Conservation (phyloP, 2,113 vertebrate species). For the Prietella phreatophila region DNA sequence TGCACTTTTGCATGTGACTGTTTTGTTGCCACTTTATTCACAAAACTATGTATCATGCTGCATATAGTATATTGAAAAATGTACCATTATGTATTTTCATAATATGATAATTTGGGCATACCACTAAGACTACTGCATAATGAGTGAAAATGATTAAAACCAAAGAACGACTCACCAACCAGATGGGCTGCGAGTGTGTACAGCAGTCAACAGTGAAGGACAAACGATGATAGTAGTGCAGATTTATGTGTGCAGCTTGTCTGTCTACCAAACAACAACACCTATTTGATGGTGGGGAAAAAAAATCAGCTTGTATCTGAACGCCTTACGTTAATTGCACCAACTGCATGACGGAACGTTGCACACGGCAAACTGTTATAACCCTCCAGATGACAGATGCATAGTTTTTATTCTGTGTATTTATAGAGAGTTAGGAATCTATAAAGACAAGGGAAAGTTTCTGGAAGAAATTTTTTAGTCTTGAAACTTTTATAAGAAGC, state of each 20-base stretch:
- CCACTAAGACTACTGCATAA: neutral
- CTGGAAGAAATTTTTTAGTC: neutral
- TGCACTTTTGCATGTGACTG: neutral
- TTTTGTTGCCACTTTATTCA: neutral
- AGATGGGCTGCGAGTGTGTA: conserved; percentile 16
- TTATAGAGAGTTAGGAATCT: neutral
- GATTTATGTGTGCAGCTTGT: neutral
- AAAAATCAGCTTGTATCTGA: conserved; percentile 33
- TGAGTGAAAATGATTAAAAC: neutral
- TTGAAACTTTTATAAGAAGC: conserved; percentile 10
- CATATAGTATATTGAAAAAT: neutral
- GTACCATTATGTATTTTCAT: neutral
- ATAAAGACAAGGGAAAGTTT: neutral
- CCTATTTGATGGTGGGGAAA: neutral
- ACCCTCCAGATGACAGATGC: neutral
- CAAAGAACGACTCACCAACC: neutral
- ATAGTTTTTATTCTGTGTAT: conserved; percentile 4
- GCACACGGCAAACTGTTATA: neutral
- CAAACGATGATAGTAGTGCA: conserved; percentile 2
- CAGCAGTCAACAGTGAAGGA: neutral
- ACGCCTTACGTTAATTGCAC: neutral
- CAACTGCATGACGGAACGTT: conserved; percentile 9
- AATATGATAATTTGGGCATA: neutral
- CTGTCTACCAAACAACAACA: conserved; percentile 19
- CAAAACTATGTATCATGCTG: neutral